A percentile compares a stretch with the other conserved stretches of the same genome.
Conservation (phyloP, 2,888 invertebrate species). For the Dryocosmus kuriphilus region DNA sequence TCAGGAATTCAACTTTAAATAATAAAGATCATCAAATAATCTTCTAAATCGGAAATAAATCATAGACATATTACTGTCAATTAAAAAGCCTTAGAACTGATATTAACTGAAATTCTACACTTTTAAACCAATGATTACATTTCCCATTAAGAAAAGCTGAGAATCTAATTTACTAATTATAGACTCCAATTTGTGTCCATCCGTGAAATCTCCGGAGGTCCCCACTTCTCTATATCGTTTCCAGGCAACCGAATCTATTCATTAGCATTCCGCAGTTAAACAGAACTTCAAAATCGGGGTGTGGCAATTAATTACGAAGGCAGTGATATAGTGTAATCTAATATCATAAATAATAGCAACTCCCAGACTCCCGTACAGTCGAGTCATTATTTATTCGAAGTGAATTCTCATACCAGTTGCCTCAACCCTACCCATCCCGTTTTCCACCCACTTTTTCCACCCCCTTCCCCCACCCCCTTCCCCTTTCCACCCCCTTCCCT, state of each 20-base stretch:
- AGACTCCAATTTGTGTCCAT: not conserved
- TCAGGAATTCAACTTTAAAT: no score
- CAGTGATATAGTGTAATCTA: slow-evolving; percentile 67
- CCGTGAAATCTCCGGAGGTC: slow-evolving; percentile 30
- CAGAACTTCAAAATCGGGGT: slow-evolving; percentile 59
- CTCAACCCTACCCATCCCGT: slow-evolving; percentile 27
- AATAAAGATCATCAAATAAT: no score
- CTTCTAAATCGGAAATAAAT: no score
- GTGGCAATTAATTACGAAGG: slow-evolving; percentile 66
- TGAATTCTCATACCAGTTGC: slow-evolving; percentile 51
- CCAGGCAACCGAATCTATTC: slow-evolving; percentile 61
- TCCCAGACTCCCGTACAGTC: slow-evolving; percentile 49
- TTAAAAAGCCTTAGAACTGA: no score
- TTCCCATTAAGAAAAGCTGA: not conserved
- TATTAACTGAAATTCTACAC: not conserved
- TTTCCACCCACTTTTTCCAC: slow-evolving; percentile 15
- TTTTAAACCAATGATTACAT: not conserved
- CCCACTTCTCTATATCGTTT: slow-evolving; percentile 12
- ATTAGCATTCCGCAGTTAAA: slow-evolving; percentile 67
- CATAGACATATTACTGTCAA: no score
- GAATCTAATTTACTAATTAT: not conserved
- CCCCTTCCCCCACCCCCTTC: not conserved
- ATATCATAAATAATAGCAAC: slow-evolving; percentile 68
- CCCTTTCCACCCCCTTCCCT: slow-evolving; percentile 29
- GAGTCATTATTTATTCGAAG: slow-evolving; percentile 63